These are phyloP conservation scores for Adineta ricciae DNA, from an alignment of 2,888 invertebrate species.

Conservation along the genomic window DNA sequence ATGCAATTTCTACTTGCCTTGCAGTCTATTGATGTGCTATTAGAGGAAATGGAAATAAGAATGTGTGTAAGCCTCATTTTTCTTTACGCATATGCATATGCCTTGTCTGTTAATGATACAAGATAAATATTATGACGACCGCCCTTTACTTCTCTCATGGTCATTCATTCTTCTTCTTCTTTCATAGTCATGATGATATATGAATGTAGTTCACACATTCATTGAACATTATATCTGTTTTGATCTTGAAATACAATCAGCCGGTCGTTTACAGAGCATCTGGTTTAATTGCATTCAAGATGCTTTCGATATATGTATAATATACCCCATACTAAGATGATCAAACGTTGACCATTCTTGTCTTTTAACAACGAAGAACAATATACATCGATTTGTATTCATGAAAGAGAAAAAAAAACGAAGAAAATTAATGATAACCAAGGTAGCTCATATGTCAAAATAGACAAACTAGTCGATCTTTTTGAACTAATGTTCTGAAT, in stretches of 20 bases:
- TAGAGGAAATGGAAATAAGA: not conserved
- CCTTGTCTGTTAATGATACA: conserved; percentile 5
- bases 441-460: conserved; percentile 9
- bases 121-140: conserved; percentile 15
- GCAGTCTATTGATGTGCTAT: conserved; percentile 12
- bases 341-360: not conserved
- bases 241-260: conserved; percentile 15
- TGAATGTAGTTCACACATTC: not conserved
- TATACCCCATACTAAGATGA: conserved; percentile 3
- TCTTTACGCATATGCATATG: not conserved
- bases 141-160: conserved; percentile 1
- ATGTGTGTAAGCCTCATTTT: not conserved
- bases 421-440: not conserved
- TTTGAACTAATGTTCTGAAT: not conserved
- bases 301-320: not conserved
- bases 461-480: conserved; percentile 6
- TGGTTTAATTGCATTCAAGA: conserved; percentile 4
- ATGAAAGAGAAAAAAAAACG: not conserved
- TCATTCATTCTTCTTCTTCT: not conserved
- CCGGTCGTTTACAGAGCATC: conserved; percentile 8
- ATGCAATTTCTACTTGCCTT: not conserved
- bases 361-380: not conserved
- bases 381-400: not conserved
- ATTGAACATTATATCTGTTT: conserved; percentile 5
- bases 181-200: not conserved